Percentiles rank a stretch among this genome's conserved stretches.
phyloP scores from a whole-genome alignment of 2,797 vertebrate genomes.

The Acomys russatus region DNA sequence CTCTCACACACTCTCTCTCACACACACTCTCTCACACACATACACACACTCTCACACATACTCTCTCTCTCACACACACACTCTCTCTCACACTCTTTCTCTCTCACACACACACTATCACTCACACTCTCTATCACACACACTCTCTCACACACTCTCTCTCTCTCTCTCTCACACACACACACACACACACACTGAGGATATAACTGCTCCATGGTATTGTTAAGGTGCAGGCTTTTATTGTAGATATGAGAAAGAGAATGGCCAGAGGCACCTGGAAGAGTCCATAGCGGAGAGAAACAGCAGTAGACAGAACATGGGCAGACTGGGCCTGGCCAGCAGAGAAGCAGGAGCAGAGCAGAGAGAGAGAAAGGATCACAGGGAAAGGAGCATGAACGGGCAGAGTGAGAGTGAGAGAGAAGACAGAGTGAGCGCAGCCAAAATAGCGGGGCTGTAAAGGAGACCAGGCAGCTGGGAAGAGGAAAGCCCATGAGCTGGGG shows the following conservation, averaged over 20 bases:
- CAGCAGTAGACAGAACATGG: background rate
- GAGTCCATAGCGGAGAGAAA: background rate
- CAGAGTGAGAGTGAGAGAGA: background rate
- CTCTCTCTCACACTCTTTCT: too few species aligned
- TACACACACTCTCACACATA: background rate
- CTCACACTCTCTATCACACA: background rate
- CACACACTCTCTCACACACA: background rate
- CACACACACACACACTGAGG: background rate
- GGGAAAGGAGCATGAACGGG: background rate
- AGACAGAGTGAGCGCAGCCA: too few species aligned
- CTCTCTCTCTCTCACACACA: background rate
- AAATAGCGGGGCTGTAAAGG: background rate
- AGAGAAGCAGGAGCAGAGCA: background rate
- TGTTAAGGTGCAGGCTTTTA: background rate
- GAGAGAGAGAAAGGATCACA: background rate
- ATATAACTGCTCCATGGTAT: too few species aligned
- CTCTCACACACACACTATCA: background rate
- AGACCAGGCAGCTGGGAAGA: background rate
- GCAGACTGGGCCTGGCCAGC: background rate
- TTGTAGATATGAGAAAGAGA: background rate
- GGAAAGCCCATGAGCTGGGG: background rate
- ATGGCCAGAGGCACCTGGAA: background rate
- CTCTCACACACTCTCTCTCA: too few species aligned
- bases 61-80: background rate
- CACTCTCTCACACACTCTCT: background rate